Conservation (phyloP, 2,797 vertebrate species). For the Alfaro cultratus region DNA sequence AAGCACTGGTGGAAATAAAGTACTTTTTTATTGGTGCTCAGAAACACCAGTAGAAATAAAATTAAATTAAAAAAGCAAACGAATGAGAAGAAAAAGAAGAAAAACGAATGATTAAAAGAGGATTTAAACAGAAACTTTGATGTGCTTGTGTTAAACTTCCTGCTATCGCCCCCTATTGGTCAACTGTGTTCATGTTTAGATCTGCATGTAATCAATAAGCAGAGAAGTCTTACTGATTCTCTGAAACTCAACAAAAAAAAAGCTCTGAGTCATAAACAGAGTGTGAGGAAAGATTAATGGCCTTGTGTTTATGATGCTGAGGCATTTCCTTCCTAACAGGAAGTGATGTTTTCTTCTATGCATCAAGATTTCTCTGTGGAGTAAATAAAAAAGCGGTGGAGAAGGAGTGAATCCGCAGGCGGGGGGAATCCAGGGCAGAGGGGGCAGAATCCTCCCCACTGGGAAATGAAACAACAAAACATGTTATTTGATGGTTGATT, state of each 20-base stretch:
- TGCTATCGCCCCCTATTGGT: conserved; percentile 73
- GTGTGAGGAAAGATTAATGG: neutral
- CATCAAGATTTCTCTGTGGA: conserved; percentile 15
- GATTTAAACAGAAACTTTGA: conserved; percentile 8
- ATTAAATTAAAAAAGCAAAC: too few species aligned
- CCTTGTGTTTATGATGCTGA: neutral
- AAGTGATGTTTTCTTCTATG: neutral
- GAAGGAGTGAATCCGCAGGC: conserved; percentile 26
- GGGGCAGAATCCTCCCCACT: conserved; percentile 31
- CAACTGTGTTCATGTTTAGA: neutral
- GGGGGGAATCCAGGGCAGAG: conserved; percentile 15
- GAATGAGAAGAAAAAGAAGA: too few species aligned
- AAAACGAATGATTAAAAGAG: neutral
- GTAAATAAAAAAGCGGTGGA: neutral
- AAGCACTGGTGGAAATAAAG: neutral
- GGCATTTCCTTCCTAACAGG: neutral
- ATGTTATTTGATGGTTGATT: conserved; percentile 54
- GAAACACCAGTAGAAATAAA: too few species aligned
- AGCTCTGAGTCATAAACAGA: conserved; percentile 6
- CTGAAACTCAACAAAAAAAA: conserved; percentile 16
- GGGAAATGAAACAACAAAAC: conserved; percentile 40
- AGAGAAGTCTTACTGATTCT: neutral
- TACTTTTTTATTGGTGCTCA: too few species aligned
- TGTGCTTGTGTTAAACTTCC: conserved; percentile 30
- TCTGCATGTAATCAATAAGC: neutral